Conservation (phyloP, 2,113 vertebrate genomes). For the Mus musculus region GRCm39 chr15:20489001-20489500, state of each 20-base stretch:
- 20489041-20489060: background rate
- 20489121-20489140: background rate
- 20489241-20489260: background rate
- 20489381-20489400: constrained; percentile 58
- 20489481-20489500: constrained; percentile 56
- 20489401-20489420: constrained; percentile 38
- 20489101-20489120: background rate
- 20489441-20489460: constrained; percentile 62
- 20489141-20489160: background rate
- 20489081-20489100: background rate
- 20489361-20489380: constrained; percentile 18
- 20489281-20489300: constrained; percentile 38
- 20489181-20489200: background rate
- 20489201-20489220: rapidly evolving
- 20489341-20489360: constrained; percentile 48
- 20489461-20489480: constrained; percentile 65
- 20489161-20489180: background rate
- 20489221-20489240: background rate
- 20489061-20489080: background rate
- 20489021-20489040: background rate
- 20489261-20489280: background rate
- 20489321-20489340: constrained; percentile 51
- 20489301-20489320: background rate
- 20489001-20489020: background rate
- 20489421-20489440: constrained; percentile 65